Evolutionary conservation across 2,113 vertebrate species (phyloP), one percentile per base, ranked within the genome.

Genomic region (Pipa parva): DNA sequence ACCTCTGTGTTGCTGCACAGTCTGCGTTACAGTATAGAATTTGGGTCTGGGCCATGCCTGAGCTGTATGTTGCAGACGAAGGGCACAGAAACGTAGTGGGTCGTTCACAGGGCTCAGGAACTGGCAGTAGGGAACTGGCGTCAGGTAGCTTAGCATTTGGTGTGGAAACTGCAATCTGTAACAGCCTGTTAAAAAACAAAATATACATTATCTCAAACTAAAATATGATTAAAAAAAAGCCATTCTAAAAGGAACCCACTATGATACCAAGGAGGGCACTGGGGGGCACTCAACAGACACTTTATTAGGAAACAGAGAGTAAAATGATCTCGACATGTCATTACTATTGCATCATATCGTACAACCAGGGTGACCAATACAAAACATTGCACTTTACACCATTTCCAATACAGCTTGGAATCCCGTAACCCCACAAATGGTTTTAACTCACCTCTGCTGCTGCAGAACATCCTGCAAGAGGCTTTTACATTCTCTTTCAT

Each of bases 391-490:
- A n/a, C n/a, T n/a, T n/a, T n/a, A n/a, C n/a, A n/a, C n/a, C n/a
- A n/a, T n/a, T n/a, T n/a, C n/a, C n/a, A n/a, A n/a, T n/a, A n/a
- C n/a, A n/a, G n/a, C n/a, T n/a, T n/a, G n/a, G n/a, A n/a, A n/a
- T n/a, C n/a, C n/a, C n/a, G n/a, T n/a, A n/a, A n/a, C n/a, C n/a
- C n/a, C n/a, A n/a, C n/a, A n/a, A 13, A 2, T 7, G 5, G 13
- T 7, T 1, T 17, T 26, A 3, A 24, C 86, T 84, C 78, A 94
- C 94, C 93, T 91, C 78, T 95, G 94, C 83, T 97, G 94, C 65
- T 91, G 90, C 46, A 97, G 85, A 61, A 94, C 92, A 67, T 93
- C 92, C 73, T 95, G 93, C 73, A 98, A 79, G 78, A 95, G 87
- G 81, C 81, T 89, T 48, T 80, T 71, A 46, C 80, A 85, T 79